Percentiles rank a stretch among this genome's conserved stretches.
These are phyloP conservation scores for Sterrhoptilus dennistouni DNA, from an alignment of 2,113 vertebrate genomes.

Conservation along the genomic window DNA sequence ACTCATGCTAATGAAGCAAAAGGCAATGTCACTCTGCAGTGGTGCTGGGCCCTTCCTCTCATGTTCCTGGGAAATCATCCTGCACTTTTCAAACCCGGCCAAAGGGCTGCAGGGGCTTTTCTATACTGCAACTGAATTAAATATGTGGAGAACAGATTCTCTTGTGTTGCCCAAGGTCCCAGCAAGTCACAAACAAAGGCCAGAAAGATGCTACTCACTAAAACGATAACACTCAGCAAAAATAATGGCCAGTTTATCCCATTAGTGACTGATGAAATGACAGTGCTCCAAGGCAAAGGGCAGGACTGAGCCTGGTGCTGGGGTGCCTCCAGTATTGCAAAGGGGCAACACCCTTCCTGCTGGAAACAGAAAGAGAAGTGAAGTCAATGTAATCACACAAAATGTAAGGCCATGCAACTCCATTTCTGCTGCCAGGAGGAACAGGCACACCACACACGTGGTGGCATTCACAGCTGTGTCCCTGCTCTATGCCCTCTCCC, in stretches of 20 bases:
- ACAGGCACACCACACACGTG: rapidly evolving
- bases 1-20: background rate
- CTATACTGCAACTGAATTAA: background rate
- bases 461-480: background rate
- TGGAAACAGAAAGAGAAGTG: background rate
- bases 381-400: background rate
- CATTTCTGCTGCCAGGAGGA: background rate
- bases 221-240: background rate
- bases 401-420: background rate
- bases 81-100: background rate
- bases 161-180: background rate
- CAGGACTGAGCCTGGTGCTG: background rate
- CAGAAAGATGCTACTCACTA: background rate
- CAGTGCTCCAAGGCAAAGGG: background rate
- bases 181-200: background rate
- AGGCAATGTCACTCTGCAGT: background rate
- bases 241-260: background rate
- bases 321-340: background rate
- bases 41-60: background rate
- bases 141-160: background rate
- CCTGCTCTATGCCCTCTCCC: background rate
- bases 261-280: background rate
- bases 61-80: background rate
- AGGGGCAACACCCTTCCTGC: background rate
- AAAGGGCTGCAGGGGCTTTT: background rate